phyloP scores from a whole-genome alignment of 2,888 invertebrate species.

The Drosophila paranaensis region DNA sequence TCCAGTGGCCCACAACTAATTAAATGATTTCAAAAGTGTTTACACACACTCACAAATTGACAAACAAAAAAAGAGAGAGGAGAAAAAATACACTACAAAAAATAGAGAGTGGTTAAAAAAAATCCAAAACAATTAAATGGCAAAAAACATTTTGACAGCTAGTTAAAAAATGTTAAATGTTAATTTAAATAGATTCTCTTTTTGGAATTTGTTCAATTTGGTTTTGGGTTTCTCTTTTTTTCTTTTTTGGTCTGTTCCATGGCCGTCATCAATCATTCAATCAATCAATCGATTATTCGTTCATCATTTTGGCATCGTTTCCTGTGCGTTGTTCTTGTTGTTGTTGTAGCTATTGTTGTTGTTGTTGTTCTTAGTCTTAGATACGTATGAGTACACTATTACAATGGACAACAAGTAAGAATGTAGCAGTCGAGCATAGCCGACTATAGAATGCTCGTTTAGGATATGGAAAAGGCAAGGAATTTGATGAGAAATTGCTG shows the following conservation, averaged over 20 bases:
- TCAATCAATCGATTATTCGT: slow-evolving; percentile 53
- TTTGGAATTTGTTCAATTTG: slow-evolving; percentile 20
- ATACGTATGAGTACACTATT: slow-evolving; percentile 32
- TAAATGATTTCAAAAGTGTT: slow-evolving; percentile 41
- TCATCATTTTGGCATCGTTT: slow-evolving; percentile 66
- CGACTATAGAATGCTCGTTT: slow-evolving; percentile 1
- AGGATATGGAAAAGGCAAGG: too few relatives aligned
- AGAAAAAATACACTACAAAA: slow-evolving; percentile 39
- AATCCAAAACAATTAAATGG: background rate
- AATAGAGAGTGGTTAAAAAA: slow-evolving; percentile 5
- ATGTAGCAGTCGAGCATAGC: slow-evolving; percentile 2
- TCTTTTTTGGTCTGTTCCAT: slow-evolving; percentile 9
- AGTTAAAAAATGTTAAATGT: slow-evolving; percentile 38
- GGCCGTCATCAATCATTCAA: slow-evolving; percentile 33
- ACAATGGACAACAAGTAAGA: slow-evolving; percentile 42
- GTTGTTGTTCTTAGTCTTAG: slow-evolving; percentile 33
- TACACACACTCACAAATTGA: slow-evolving; percentile 54
- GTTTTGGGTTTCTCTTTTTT: background rate
- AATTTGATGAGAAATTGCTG: too few relatives aligned
- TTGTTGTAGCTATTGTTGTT: slow-evolving; percentile 17
- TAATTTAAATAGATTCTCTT: slow-evolving; percentile 21
- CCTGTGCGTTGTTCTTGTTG: slow-evolving; percentile 22
- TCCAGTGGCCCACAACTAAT: slow-evolving; percentile 33
- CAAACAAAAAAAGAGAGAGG: background rate
- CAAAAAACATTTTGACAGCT: slow-evolving; percentile 44